Evolutionary conservation across 2,888 invertebrate genomes (phyloP), one percentile per base, ranked within the genome.

Genomic region (Thera britannica): DNA sequence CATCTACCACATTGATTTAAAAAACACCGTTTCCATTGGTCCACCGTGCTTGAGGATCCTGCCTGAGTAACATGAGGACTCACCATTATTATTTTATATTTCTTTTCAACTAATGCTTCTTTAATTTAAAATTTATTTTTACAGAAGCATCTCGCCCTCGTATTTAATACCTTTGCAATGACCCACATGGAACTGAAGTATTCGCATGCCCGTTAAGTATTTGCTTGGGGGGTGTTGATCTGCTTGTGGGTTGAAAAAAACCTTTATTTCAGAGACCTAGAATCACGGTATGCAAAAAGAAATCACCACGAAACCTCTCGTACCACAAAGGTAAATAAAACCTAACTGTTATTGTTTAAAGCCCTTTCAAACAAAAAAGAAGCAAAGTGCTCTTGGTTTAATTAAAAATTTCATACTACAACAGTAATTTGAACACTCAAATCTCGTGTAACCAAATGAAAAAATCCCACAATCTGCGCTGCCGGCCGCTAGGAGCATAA

Each of bases 361-460:
- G 64, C 58, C 49, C 61, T 64, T 61, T 61, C 44, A 38, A 38
- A 51, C 49, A 59, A 62, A 65, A 62, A 67, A 70, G 63, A 9
- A 46, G 55, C 51, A 62, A 62, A 62, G 62, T 59, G 62, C 62
- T 59, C 65, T 62, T 63, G 62, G 62, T 69, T 63, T 58, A 70
- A 66, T 70, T 70, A 66, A 65, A 65, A 65, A 65, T 59, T 58
- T 64, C 52, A 58, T 63, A 57, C 51, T 49, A 63, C 62, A 66
- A 62, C 66, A 63, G 63, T 63, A 70, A 66, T 70, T 66, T 59
- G 70, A 54, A 65, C 72, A 69, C 68, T 72, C 65, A 73, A 75
- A 75, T 68, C 73, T 73, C 69, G 73, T 65, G 73, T 70, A 67
- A 65, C 67, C 70, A 72, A 72, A 75, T 75, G 75, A 72, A 75